These are phyloP conservation scores for Buceros bicornis DNA, from an alignment of 2,797 vertebrate genomes.

Conservation along the genomic window DNA sequence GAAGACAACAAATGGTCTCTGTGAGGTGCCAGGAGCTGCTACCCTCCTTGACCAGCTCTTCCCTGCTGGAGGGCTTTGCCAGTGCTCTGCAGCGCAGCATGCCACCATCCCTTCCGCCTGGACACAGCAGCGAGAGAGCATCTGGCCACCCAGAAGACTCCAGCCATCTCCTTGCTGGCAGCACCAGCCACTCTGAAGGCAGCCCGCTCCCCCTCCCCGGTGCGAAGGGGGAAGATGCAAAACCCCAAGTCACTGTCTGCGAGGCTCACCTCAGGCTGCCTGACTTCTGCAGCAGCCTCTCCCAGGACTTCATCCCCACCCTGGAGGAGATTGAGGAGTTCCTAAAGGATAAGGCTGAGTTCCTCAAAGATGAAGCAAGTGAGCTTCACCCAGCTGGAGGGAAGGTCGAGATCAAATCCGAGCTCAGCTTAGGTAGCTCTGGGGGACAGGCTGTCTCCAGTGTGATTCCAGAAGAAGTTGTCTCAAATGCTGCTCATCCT, in stretches of 20 bases:
- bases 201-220: not conserved
- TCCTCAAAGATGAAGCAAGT: not conserved
- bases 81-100: not conserved
- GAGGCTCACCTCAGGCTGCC: constrained; percentile 78
- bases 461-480: not conserved
- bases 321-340: constrained; percentile 93
- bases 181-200: constrained; percentile 64
- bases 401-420: not conserved
- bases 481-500: not conserved
- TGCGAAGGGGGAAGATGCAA: constrained; percentile 26
- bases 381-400: not conserved
- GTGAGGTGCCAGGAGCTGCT: constrained; percentile 81
- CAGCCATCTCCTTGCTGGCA: not conserved
- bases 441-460: not conserved
- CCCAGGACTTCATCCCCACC: constrained; percentile 86
- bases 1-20: constrained; percentile 86
- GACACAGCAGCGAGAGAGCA: constrained; percentile 18
- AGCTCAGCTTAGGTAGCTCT: not conserved
- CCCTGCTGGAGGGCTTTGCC: not conserved
- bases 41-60: constrained; percentile 14
- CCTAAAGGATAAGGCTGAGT: constrained; percentile 85
- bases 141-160: constrained; percentile 57
- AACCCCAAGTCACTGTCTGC: not conserved
- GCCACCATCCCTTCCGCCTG: constrained; percentile 48
- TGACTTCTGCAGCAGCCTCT: constrained; percentile 80